These are phyloP conservation scores for Rhinopithecus roxellana DNA, from an alignment of 2,113 vertebrate genomes.

Conservation along the genomic window DNA sequence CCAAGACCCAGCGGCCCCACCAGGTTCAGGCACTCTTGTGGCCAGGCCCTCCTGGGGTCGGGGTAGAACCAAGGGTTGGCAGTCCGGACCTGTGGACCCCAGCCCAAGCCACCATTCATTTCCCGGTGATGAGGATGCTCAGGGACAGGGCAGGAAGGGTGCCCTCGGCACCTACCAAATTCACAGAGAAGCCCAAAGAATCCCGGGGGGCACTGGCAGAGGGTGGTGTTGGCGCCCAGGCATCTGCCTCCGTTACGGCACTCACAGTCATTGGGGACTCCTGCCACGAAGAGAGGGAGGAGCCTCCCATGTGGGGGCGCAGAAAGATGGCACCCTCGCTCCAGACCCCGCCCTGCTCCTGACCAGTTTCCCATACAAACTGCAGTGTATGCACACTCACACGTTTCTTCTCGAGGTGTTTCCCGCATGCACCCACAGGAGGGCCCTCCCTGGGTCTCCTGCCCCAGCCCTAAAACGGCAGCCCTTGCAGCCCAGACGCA, in stretches of 20 bases:
- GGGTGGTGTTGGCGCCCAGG: constrained; percentile 87
- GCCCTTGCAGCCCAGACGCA: constrained; percentile 66
- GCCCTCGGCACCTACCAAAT: constrained; percentile 87
- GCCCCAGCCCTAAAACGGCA: background rate
- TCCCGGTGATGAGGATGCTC: background rate
- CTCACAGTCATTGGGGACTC: constrained; percentile 86
- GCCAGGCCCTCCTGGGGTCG: background rate
- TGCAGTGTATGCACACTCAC: background rate
- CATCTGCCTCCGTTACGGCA: constrained; percentile 95
- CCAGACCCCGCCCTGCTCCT: background rate
- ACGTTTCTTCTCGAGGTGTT: rapidly evolving
- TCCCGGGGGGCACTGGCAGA: constrained; percentile 93
- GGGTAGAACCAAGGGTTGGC: rapidly evolving
- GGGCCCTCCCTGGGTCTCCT: background rate
- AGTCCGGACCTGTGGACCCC: background rate
- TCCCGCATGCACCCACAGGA: rapidly evolving
- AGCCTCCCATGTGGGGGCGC: rapidly evolving
- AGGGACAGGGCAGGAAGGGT: background rate
- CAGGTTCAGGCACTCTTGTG: background rate
- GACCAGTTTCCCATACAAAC: background rate
- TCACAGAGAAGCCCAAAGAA: constrained; percentile 96
- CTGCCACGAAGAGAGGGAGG: constrained; percentile 62
- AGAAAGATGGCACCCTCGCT: background rate
- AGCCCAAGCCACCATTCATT: background rate
- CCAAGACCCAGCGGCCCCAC: background rate